Evolutionary conservation across 2,797 vertebrate species (phyloP), one percentile per base, ranked within the genome.

Genomic region (Pagetopsis macropterus): DNA sequence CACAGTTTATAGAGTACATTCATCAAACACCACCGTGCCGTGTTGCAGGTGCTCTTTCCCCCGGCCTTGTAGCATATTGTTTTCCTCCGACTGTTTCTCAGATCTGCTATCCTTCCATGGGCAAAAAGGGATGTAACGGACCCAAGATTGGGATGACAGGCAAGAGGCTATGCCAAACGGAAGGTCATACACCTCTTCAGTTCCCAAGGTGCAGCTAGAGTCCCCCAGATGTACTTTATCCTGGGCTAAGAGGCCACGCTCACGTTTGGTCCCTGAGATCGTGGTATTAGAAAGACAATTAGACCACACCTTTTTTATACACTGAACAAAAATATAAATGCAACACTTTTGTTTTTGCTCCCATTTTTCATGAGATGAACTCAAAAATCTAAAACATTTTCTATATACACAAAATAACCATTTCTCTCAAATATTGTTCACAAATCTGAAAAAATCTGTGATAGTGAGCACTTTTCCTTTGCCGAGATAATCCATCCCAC

Each of bases 191-290:
- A 98, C 85, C 3, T 95, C 84, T 1, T 88, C 89, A n/a, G 82
- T 2, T 1, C 77, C 85, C 8, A 54, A 31, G 0, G 63, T 72
- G 52, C 73, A 81, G 4, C 78, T 76, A 0, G 17, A 78, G 6
- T 89, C 89, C 17, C 89, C 85, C 0, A 79, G 65, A 4, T 94
- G 69, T 10, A 45, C 82, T 14, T 90, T 78, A 56, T 91, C 93
- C 95, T 94, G 95, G 0, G 87, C 59, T 46, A 89, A 46, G 3
- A 98, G 89, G 4, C 97, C 97, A 3, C 96, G 94, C 67, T 99
- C 97, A 17, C 89, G 88, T 79, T 87, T 93, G 12, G 90, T 96
- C 55, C 97, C 97, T 98, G 11, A 51, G 33, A 31, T 5, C 33
- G 63, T 27, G 23, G 17, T 1, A 41, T 40, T 1, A 68, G n/a